phyloP scores from a whole-genome alignment of 2,797 vertebrate species.

The Phoxinus dragarum region DNA sequence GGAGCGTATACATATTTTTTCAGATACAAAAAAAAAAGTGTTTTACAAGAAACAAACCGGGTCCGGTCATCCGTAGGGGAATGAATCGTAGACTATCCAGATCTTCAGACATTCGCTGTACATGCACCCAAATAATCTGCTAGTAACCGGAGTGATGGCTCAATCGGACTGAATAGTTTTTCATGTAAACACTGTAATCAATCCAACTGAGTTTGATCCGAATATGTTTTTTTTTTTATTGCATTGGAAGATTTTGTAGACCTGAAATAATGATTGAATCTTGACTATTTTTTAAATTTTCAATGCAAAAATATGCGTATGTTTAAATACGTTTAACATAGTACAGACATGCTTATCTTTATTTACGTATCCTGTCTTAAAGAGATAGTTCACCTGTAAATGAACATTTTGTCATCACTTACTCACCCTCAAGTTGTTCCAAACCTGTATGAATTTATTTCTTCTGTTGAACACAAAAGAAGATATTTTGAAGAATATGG shows the following conservation, averaged over 20 bases:
- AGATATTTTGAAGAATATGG: neutral
- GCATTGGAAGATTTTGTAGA: neutral
- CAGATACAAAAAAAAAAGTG: slow-evolving; percentile 8
- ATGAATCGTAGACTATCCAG: neutral
- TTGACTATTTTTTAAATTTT: neutral
- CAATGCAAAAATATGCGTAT: too few relatives aligned
- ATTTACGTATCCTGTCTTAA: neutral
- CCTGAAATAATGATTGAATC: neutral
- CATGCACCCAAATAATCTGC: neutral
- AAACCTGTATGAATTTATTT: neutral
- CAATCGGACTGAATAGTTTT: neutral
- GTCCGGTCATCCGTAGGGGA: slow-evolving; percentile 3
- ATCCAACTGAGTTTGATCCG: neutral
- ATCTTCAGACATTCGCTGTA: neutral
- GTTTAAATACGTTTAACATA: neutral
- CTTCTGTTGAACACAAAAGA: neutral
- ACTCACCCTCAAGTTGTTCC: neutral
- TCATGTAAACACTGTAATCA: neutral
- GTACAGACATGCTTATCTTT: neutral
- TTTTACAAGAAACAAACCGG: slow-evolving; percentile 1
- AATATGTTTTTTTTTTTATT: neutral
- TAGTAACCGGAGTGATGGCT: neutral
- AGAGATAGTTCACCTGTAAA: neutral
- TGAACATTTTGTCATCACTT: neutral
- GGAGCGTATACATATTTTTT: slow-evolving; percentile 51